A percentile compares a stretch with the other conserved stretches of the same genome.
Evolutionary conservation across 2,888 invertebrate genomes (phyloP).

Genomic region (Tanytarsus gracilentus): DNA sequence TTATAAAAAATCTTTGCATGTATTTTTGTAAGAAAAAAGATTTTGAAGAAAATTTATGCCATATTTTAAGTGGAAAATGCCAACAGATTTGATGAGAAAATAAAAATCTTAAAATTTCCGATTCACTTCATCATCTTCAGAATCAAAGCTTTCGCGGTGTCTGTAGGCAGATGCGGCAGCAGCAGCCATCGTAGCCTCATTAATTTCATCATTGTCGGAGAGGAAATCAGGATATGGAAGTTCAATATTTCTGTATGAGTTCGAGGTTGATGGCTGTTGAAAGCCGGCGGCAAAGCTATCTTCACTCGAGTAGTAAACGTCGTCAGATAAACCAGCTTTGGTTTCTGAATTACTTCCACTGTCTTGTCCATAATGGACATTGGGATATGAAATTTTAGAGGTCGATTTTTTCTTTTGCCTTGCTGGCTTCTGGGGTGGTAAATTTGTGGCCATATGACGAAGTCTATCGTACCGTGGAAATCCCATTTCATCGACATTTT

Average conservation of each 20-base stretch:
- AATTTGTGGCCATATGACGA: conserved; percentile 44
- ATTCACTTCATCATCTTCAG: conserved; percentile 47
- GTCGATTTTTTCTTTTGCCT: conserved; percentile 41
- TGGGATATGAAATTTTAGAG: conserved; percentile 32
- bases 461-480: conserved; percentile 54
- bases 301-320: conserved; percentile 42
- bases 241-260: conserved; percentile 42
- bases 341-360: conserved; percentile 40
- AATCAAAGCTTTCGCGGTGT: conserved; percentile 57
- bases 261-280: conserved; percentile 32
- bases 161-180: too few species aligned
- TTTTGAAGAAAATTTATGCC: not conserved
- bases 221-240: conserved; percentile 45
- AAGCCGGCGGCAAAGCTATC: conserved; percentile 37
- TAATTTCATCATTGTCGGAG: conserved; percentile 46
- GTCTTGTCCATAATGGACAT: conserved; percentile 32
- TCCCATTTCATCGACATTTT: conserved; percentile 58
- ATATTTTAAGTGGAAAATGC: not conserved
- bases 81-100: not conserved
- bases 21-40: not conserved
- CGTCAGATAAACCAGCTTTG: conserved; percentile 40
- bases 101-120: conserved; percentile 31
- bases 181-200: conserved; percentile 41
- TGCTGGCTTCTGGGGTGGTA: conserved; percentile 42
- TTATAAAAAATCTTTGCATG: not conserved